A percentile compares a stretch with the other conserved stretches of the same genome.
These are phyloP conservation scores for Torymus texanus DNA, from an alignment of 2,888 invertebrate genomes.

Conservation along the genomic window DNA sequence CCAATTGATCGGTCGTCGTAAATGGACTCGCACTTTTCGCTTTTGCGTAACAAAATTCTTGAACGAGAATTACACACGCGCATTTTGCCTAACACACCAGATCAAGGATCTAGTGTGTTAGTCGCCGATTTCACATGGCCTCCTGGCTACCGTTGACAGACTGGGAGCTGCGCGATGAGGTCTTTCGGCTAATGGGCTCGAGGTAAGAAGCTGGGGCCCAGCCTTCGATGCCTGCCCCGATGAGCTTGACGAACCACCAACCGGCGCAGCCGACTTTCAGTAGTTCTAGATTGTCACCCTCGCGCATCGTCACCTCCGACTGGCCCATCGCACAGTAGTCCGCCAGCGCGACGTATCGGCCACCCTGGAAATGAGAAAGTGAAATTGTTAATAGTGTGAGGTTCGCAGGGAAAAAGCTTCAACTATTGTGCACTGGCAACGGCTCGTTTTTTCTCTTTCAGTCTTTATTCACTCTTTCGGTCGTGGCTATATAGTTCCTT, in stretches of 20 bases:
- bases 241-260: conserved; percentile 95
- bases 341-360: conserved; percentile 90
- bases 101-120: conserved; percentile 66
- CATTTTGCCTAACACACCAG: conserved; percentile 42
- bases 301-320: conserved; percentile 92
- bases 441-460: conserved; percentile 4
- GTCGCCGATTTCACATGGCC: conserved; percentile 73
- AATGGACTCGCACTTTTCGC: no score
- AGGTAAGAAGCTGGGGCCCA: conserved; percentile 97
- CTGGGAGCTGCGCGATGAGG: conserved; percentile 78
- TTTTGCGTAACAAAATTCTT: no score
- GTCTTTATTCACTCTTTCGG: neutral
- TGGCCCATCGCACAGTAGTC: conserved; percentile 95
- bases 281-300: conserved; percentile 92
- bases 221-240: conserved; percentile 87
- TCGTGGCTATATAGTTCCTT: conserved; percentile 13
- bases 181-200: conserved; percentile 85
- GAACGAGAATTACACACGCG: no score
- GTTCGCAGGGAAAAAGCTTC: neutral
- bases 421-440: conserved; percentile 32
- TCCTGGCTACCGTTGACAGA: conserved; percentile 75
- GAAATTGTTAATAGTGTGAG: neutral
- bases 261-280: conserved; percentile 95
- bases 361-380: conserved; percentile 78
- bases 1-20: no score